Evolutionary conservation across 2,797 vertebrate species (phyloP), one percentile per base, ranked within the genome.

Genomic region (Acridotheres tristis): DNA sequence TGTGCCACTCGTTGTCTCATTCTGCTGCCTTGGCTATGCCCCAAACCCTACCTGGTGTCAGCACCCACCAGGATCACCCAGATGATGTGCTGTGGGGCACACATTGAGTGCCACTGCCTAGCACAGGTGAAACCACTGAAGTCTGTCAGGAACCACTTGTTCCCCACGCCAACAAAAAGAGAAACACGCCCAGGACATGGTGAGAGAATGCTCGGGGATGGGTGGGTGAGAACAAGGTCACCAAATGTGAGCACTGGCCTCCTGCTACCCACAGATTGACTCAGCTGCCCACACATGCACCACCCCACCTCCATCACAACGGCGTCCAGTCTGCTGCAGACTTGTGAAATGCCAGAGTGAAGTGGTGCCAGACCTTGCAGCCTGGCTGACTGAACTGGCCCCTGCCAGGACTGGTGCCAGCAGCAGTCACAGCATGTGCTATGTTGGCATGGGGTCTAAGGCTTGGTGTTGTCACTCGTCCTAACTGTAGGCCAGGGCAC

Each of bases 1-100:
- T 1, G 0, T 7, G 3, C 43, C 4, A 26, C 32, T 81, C 15
- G 5, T 20, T 1, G 1, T 48, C 69, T 65, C 6, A 1, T 10
- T 81, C 42, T 17, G 6, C 27, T 74, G 36, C 32, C 29, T 55
- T 1, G 1, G 42, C 80, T 5, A 0, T 27, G 15, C 27, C 57
- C 40, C 36, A 89, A 67, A 51, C 7, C 18, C 66, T 1, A 1
- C 8, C 40, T 42, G 47, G 21, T 5, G 1, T n/a, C 48, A 85
- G 43, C 63, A 61, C 2, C 23, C 26, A 20, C 13, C 0, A 0
- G 25, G 29, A 81, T 57, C 45, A 61, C 42, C 13, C 54, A 88
- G 13, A 10, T 2, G 1, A 57, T 3, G 2, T 23, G 47, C 29
- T 1, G 0, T 34, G 20, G 32, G 34, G 32, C 1, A 8, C 2